These are phyloP conservation scores for Zalophus californianus DNA, from an alignment of 2,797 vertebrate species.

Conservation along the genomic window DNA sequence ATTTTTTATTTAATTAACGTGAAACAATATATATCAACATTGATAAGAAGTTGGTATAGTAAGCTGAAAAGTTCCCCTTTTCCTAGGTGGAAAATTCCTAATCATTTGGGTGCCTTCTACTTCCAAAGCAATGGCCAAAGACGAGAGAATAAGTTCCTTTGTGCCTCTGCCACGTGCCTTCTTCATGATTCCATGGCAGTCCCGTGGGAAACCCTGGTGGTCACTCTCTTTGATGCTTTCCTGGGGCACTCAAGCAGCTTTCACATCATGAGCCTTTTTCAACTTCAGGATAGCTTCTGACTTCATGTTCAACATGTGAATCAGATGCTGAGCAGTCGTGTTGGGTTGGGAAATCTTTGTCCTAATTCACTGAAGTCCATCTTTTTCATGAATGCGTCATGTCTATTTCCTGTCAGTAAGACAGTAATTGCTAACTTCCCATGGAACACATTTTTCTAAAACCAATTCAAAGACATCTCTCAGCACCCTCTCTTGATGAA, in stretches of 20 bases:
- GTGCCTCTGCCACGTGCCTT: not conserved
- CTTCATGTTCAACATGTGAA: not conserved
- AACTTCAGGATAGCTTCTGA: conserved; percentile 29
- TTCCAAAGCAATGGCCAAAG: not conserved
- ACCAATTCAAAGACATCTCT: conserved; percentile 1
- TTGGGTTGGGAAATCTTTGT: not conserved
- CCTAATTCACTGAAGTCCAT: not conserved
- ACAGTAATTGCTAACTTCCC: conserved; percentile 32
- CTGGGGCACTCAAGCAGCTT: not conserved
- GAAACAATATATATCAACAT: not conserved
- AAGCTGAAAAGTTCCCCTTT: not conserved
- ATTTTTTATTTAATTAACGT: conserved; percentile 23
- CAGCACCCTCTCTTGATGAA: not conserved
- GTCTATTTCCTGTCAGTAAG: not conserved
- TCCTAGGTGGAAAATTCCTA: not conserved
- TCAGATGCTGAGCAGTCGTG: not conserved
- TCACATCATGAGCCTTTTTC: not conserved
- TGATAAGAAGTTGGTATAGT: not conserved
- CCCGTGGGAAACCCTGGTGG: not conserved
- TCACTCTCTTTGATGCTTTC: conserved; percentile 11
- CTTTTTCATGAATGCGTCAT: not conserved
- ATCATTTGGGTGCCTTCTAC: not conserved
- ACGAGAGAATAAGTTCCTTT: not conserved
- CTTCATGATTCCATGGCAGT: not conserved
- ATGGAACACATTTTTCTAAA: not conserved